Evolutionary conservation across 2,113 vertebrate genomes (phyloP), one percentile per base, ranked within the genome.

Genomic region (Cynoglossus semilaevis): DNA sequence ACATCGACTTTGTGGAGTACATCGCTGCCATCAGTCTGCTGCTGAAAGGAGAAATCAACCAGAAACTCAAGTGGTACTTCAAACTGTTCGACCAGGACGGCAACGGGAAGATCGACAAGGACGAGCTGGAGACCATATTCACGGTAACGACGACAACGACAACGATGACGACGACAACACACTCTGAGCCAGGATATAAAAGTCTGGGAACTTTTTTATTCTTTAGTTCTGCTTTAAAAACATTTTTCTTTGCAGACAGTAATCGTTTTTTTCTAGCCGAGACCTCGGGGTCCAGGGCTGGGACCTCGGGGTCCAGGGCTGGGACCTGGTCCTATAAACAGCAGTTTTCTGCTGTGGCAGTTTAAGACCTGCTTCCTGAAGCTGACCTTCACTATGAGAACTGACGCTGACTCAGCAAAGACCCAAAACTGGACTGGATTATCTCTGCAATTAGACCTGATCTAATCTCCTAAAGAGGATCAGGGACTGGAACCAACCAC

Each of bases 21-120:
- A 96, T 96, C 70, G 93, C 93, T n/a, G 93, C 93, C 71, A 70
- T 97, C 84, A 96, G 94, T 86, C 85, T 96, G 74, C 74, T 96
- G 75, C 88, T 95, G 78, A 88, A 89, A 79, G 94, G 94, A 38
- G 94, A 95, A 88, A 92, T 96, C 64, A 93, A 96, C 74, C 94
- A 95, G 85, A 97, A 98, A 76, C 87, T 97, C 29, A 96, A 96
- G 85, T 97, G 94, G 93, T 96, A 96, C 86, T 97, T 97, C 87
- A 97, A 97, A 70, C 88, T 97, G 11, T 95, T 95, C 0, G 93
- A 96, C 80, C 91, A 90, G 75, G 93, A 95, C 63, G 93, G 94
- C 71, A 97, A 94, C 0, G 94, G 93, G 47, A 94, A 93, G 63
- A 96, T 96, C 59, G 94, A 96, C 87, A 91, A 90, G 71, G 93